Conservation (phyloP, 2,113 vertebrate genomes). For the Platysternon megacephalum region DNA sequence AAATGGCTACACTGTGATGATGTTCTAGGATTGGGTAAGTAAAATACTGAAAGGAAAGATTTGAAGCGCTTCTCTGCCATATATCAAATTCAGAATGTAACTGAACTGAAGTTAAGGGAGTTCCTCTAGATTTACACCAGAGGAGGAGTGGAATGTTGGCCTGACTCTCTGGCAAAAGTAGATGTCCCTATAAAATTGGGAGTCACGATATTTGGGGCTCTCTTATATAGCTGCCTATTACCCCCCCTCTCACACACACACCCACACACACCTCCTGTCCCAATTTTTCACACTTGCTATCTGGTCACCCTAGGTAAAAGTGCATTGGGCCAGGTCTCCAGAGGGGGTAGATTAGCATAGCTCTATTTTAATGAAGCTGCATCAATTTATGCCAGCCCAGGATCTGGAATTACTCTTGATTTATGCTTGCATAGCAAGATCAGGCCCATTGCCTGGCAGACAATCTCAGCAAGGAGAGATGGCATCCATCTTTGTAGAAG, state of each 20-base stretch:
- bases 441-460: not conserved
- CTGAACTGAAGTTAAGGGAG: not conserved
- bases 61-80: not conserved
- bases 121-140: not conserved
- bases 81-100: not conserved
- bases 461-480: not conserved
- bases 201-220: too few relatives aligned
- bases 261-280: too few relatives aligned
- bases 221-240: too few relatives aligned
- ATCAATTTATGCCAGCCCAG: not conserved
- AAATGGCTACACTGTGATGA: not conserved
- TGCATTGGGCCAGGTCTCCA: not conserved
- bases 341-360: not conserved
- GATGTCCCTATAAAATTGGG: too few relatives aligned
- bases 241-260: too few relatives aligned
- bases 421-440: not conserved
- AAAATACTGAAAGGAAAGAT: not conserved
- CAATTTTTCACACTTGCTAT: too few relatives aligned
- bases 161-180: not conserved
- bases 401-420: not conserved
- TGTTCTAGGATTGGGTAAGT: not conserved
- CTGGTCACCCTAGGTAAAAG: not conserved
- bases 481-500: not conserved
- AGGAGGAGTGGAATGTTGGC: not conserved
- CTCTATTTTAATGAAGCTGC: not conserved